Base-by-base conservation (phyloP, 1,140 invertebrate species). In the Ceratina calcarata region DNA sequence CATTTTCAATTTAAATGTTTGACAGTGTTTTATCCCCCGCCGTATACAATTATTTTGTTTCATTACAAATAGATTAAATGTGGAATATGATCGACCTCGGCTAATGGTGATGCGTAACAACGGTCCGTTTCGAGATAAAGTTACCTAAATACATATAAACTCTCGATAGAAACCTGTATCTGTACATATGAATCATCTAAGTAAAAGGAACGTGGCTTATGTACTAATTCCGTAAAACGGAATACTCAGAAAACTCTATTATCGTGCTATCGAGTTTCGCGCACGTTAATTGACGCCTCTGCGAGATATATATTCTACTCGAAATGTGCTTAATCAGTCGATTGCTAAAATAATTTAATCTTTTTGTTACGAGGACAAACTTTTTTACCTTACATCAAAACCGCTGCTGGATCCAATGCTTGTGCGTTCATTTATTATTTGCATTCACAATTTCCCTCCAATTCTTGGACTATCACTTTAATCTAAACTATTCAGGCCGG, bases 101-200 rank as follows among this genome's bases (percentile, higher is more conserved):
- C 27, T 20, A 64, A 49, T 4, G 22, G 24, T 65, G 51, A 66
- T 13, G 27, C 27, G 15, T 65, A 37, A 37, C 27, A 66, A 6
- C 15, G 27, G 13, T 20, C 37, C 72, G 13, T 65, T 65, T 74
- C 27, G 10, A 51, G 71, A 74, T 74, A 74, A 74, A 45, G 37
- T 45, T 45, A 45, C 37, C 37, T 27, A 45, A 49, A 61, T 16
- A 45, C 22, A 13, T 27, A 37, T n/a, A 24, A 12, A 2, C 24
- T n/a, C 18, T 16, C n/a, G 18, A 64, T 22, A 20, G 51, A 22
- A 8, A 16, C n/a, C 0, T 49, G 49, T 74, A 62, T 62, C 3
- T 62, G 4, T 27, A 55, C 10, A 69, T 22, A 32, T 37, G 24
- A 53, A 69, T 53, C 24, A 55, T 57, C 2, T 20, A 13, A 20